Conservation (phyloP, 92 coral and sea anemone species). For the Isaurus tuberculatus region DNA sequence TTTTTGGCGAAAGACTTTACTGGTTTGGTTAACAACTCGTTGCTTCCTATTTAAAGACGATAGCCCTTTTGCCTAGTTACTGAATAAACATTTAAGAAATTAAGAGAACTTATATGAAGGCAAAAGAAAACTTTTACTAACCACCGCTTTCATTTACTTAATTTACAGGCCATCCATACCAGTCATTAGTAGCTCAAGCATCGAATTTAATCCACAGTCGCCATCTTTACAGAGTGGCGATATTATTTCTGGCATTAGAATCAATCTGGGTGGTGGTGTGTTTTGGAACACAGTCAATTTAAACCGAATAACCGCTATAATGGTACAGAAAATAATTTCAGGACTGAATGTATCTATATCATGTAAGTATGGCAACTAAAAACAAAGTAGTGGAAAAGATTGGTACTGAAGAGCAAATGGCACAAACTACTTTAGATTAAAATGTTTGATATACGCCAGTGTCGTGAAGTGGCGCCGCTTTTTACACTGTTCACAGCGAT, state of each 20-base stretch:
- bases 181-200: background rate
- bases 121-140: background rate
- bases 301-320: conserved; percentile 29
- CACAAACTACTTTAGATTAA: too few species aligned
- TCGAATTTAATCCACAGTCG: conserved; percentile 38
- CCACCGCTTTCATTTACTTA: background rate
- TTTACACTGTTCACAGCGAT: too few species aligned
- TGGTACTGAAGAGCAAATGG: too few species aligned
- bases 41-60: too few species aligned
- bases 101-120: background rate
- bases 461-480: too few species aligned
- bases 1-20: too few species aligned
- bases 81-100: too few species aligned
- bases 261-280: background rate
- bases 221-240: conserved; percentile 3
- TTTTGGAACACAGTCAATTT: conserved; percentile 33
- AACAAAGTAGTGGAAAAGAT: background rate
- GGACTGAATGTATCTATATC: conserved; percentile 20
- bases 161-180: conserved; percentile 27
- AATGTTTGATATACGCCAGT: too few species aligned
- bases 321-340: conserved; percentile 10
- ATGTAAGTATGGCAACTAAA: conserved; percentile 2
- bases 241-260: conserved; percentile 7
- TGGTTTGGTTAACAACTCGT: too few species aligned
- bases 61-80: too few species aligned